Conservation (phyloP, 2,888 invertebrate species). For the Noctua comes region DNA sequence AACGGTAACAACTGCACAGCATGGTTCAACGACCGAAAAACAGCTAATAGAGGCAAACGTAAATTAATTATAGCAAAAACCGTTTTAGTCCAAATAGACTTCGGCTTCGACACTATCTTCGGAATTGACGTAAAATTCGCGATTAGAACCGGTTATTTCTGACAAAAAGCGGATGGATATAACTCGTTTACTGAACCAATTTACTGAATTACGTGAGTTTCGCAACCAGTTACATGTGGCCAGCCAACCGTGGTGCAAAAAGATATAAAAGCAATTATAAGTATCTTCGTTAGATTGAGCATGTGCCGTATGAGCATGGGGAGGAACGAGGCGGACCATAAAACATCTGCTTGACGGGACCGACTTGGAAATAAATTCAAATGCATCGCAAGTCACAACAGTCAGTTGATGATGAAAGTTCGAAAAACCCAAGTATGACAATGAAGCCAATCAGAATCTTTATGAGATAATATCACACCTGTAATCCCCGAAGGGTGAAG, state of each 20-base stretch:
- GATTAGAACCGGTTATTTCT: conserved; percentile 55
- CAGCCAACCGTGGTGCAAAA: conserved; percentile 56
- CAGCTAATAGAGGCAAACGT: conserved; percentile 35
- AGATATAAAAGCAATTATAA: conserved; percentile 57
- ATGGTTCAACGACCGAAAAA: conserved; percentile 62
- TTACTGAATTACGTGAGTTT: conserved; percentile 64
- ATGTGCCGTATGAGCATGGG: conserved; percentile 39
- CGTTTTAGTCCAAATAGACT: conserved; percentile 39
- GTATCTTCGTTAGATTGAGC: conserved; percentile 38
- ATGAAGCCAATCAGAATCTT: background rate
- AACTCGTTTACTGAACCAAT: conserved; percentile 58
- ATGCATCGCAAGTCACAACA: background rate
- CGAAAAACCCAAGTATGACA: background rate
- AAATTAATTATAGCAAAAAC: conserved; percentile 60
- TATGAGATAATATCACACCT: background rate
- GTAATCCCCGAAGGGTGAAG: background rate
- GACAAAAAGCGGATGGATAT: conserved; percentile 51
- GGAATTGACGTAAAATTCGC: conserved; percentile 47
- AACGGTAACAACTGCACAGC: conserved; percentile 49
- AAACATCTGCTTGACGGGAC: conserved; percentile 17
- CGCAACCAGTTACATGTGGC: conserved; percentile 63
- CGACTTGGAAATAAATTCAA: background rate
- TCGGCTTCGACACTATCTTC: conserved; percentile 32
- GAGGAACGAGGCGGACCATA: conserved; percentile 25
- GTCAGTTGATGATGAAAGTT: background rate